Conservation (phyloP, 1,140 invertebrate species). For the Hyposmocoma kahamanoa region DNA sequence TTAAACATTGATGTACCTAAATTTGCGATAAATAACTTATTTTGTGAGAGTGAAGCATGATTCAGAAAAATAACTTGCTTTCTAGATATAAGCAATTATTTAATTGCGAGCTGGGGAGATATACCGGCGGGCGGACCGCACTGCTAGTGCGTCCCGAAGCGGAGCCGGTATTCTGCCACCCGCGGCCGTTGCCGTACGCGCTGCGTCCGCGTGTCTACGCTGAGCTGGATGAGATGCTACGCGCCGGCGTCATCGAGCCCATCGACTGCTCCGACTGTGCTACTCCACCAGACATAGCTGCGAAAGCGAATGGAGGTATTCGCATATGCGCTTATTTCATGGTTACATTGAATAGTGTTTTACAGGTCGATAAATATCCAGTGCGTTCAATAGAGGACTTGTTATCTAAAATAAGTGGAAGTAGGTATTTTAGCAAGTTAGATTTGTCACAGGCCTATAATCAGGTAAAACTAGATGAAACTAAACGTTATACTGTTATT, state of each 20-base stretch:
- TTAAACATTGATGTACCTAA: background rate
- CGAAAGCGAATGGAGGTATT: conserved; percentile 45
- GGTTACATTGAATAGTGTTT: conserved; percentile 39
- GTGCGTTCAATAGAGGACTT: conserved; percentile 33
- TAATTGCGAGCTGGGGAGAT: background rate
- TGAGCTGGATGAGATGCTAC: too few relatives aligned
- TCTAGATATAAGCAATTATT: background rate
- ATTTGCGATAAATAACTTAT: background rate
- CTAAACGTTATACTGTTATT: background rate
- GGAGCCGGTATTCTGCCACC: background rate
- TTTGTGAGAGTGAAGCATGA: background rate
- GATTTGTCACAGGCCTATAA: too few relatives aligned
- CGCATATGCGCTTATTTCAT: conserved; percentile 68
- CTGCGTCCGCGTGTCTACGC: conserved; percentile 3
- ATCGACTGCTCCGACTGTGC: conserved; percentile 29
- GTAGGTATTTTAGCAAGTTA: background rate
- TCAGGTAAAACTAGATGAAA: background rate
- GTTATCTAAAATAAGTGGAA: conserved; percentile 16
- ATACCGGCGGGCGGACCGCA: background rate
- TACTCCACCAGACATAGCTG: conserved; percentile 39
- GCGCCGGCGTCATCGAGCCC: too few relatives aligned
- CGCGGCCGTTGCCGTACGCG: background rate
- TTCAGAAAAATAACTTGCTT: background rate
- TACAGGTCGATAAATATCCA: conserved; percentile 31
- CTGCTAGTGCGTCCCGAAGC: background rate